Evolutionary conservation across 2,888 invertebrate species (phyloP), one percentile per base, ranked within the genome.

Genomic region (Agrochola lychnidis): DNA sequence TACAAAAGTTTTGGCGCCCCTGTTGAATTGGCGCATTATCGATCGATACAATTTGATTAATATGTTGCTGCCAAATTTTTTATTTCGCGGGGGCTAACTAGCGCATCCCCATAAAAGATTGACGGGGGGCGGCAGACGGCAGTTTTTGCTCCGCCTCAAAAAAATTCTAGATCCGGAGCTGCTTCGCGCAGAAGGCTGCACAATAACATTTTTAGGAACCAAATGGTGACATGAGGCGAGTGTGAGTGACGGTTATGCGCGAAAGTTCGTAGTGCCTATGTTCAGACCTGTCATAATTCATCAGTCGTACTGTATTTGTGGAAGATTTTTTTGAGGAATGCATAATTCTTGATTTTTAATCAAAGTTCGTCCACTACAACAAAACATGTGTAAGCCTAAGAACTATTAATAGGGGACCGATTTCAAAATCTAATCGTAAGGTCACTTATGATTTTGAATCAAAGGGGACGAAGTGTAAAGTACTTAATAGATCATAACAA

Each of bases 391-490:
- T 78, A 73, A 82, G 71, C 59, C 59, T 36, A 77, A 59, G 16
- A 63, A 68, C 57, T 51, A 72, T 16, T 36, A 53, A 67, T 61
- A 73, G 40, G 57, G 69, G 74, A 77, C 42, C 70, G 63, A 79
- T 79, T 76, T 59, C 25, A 36, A 70, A 87, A 80, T 70, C 57
- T 30, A 78, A 82, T 77, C 57, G 76, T 83, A 90, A 89, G 87
- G 88, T 82, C 90, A 89, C 88, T 89, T 89, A 77, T 80, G 79
- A 84, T 82, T 78, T 78, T 61, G 40, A 84, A 67, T 36, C 22
- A 76, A 78, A 88, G 70, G 51, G 78, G 68, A 66, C 57, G 16
- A 67, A 75, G 59, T 69, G 19, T 62, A 40, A 36, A 59, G 45
- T 22, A 57, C 14, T 25, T 25, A 14, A 53, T 36, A 64, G 12